Evolutionary conservation across 2,797 vertebrate genomes (phyloP), one percentile per base, ranked within the genome.

Genomic region (Rachycentron canadum): DNA sequence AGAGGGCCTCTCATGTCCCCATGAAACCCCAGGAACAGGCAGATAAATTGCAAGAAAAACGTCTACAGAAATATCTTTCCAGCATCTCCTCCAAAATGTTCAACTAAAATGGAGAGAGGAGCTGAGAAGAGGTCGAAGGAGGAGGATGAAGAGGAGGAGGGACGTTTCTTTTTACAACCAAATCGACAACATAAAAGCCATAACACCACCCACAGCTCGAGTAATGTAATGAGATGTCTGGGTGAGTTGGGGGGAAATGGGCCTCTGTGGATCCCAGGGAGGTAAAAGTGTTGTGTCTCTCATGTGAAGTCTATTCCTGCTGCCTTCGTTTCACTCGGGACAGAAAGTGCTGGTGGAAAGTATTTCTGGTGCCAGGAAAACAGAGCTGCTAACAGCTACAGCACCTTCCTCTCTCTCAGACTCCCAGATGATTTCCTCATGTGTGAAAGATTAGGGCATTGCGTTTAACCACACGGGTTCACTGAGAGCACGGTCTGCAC

Each of bases 361-460:
- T 58, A 53, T 79, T 77, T 63, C 1, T 38, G 6, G 57, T 73
- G 85, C 87, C 91, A 86, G 87, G 87, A 92, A 92, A 88, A 73
- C 70, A 7, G 53, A 82, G 47, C 82, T 19, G 76, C 82, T 71
- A 66, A 84, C 71, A 67, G 64, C 77, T 40, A 34, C 50, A 56
- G 69, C 80, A 87, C 83, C 86, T 74, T 62, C 71, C 76, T 84
- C 57, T 59, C 17, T 47, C 61, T 45, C 84, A 77, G 59, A 84
- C 84, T 78, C 79, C 78, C 83, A 69, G 78, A 91, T 83, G 76
- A 85, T 55, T 86, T 83, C 84, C 87, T 79, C 86, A 87, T 83
- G 89, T 50, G 64, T 75, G 86, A 81, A 58, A 79, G 71, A 86
- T 85, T 34, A 65, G 76, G 38, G 68, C 55, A 41, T 40, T 2